phyloP scores from a whole-genome alignment of 2,888 invertebrate genomes.

The Tenthredo amoena region DNA sequence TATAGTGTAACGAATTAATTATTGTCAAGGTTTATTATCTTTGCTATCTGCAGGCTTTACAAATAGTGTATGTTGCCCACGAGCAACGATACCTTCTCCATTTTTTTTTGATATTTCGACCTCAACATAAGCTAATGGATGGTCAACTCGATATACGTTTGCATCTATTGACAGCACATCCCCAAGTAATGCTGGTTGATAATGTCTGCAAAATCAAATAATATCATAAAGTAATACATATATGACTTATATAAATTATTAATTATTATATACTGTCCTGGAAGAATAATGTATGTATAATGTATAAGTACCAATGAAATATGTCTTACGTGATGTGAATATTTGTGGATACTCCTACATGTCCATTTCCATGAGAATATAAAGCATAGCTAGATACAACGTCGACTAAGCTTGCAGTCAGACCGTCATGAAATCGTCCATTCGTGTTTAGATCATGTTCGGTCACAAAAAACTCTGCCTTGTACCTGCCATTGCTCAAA shows the following conservation, averaged over 20 bases:
- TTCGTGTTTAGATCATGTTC: conserved; percentile 88
- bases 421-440: conserved; percentile 92
- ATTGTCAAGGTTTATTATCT: not conserved
- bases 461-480: conserved; percentile 87
- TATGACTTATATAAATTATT: not conserved
- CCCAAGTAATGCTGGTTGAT: conserved; percentile 88
- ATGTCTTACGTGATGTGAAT: conserved; percentile 87
- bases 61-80: conserved; percentile 23
- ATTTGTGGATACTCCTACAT: conserved; percentile 90
- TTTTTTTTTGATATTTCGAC: conserved; percentile 41
- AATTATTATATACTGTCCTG: no score
- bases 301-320: not conserved
- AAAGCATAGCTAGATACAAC: conserved; percentile 89
- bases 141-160: conserved; percentile 82
- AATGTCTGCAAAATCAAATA: conserved; percentile 82
- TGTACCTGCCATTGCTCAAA: conserved; percentile 86
- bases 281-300: no score
- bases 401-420: conserved; percentile 90
- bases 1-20: not conserved
- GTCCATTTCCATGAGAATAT: conserved; percentile 82
- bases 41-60: conserved; percentile 3
- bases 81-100: conserved; percentile 42
- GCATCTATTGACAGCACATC: conserved; percentile 90
- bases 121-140: conserved; percentile 9
- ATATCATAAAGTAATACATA: conserved; percentile 51